phyloP scores from a whole-genome alignment of 2,797 vertebrate species.

The Peromyscus nudipes region DNA sequence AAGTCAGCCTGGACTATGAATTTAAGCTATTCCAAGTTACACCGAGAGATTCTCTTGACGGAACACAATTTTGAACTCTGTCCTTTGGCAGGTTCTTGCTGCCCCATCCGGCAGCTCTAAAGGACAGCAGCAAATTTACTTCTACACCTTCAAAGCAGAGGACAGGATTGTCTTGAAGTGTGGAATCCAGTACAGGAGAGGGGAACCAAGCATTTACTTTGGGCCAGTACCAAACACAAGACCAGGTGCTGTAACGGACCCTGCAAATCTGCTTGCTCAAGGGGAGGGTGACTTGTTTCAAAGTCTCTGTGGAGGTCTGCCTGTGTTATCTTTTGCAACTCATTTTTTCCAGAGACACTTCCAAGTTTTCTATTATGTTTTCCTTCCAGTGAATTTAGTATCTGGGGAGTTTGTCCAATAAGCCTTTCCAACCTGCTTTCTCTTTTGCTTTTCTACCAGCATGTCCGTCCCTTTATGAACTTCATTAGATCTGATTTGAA shows the following conservation, averaged over 20 bases:
- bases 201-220: background rate
- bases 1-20: background rate
- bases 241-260: background rate
- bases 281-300: background rate
- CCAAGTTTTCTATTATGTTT: background rate
- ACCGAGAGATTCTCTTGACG: background rate
- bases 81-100: background rate
- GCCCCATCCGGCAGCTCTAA: background rate
- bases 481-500: background rate
- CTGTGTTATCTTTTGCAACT: background rate
- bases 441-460: background rate
- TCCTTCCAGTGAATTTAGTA: background rate
- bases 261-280: background rate
- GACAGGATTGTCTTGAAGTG: background rate
- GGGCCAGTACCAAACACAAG: background rate
- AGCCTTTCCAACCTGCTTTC: background rate
- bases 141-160: background rate
- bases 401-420: background rate
- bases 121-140: background rate
- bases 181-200: background rate
- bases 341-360: background rate
- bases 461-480: background rate
- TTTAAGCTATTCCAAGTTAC: background rate
- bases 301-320: background rate
- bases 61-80: background rate